These are phyloP conservation scores for Felis catus DNA, from an alignment of 2,113 vertebrate species.

Conservation along the genomic window F.catus_Fca126_mat1.0 CM031419.1:10680501-10681000, in stretches of 20 bases:
- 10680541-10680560: background rate
- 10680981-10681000: background rate
- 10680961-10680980: background rate
- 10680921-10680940: background rate
- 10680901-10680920: accelerated
- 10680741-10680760: background rate
- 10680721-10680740: background rate
- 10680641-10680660: background rate
- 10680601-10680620: background rate
- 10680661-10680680: background rate
- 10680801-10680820: background rate
- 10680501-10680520: background rate
- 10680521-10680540: background rate
- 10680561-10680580: background rate
- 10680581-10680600: background rate
- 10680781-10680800: background rate
- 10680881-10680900: background rate
- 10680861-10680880: background rate
- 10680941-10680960: background rate
- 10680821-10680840: background rate
- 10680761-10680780: background rate
- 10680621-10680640: background rate
- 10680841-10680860: background rate
- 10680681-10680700: background rate
- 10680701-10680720: background rate